Evolutionary conservation across 2,797 vertebrate genomes (phyloP), one percentile per base, ranked within the genome.

Genomic region (Sebastes steindachneri): DNA sequence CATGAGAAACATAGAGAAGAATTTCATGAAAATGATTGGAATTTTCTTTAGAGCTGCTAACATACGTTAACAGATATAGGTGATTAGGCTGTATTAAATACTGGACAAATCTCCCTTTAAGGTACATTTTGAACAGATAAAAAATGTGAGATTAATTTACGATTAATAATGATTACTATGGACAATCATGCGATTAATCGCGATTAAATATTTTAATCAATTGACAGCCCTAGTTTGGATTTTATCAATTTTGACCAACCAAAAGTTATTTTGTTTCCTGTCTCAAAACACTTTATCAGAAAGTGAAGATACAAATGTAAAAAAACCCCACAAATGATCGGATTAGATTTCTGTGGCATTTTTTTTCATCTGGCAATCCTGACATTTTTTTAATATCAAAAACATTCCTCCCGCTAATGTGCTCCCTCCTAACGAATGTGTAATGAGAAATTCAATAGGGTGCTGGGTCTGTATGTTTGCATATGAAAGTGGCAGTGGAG

Each of bases 1-100:
- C 31, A 67, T 55, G 17, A 48, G 67, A 82, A 78, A 88, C 7
- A 84, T 9, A 78, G 33, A 75, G 7, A 72, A 29, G 1, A 68
- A 41, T 48, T 66, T 53, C 0, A 68, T 64, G 2, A 58, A 69
- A 70, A 66, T 26, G 23, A 3, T 19, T n/a, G 1, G 54, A 21
- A 45, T 51, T 26, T 3, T 55, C 5, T 63, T 25, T 53, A 25
- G 11, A 68, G 29, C 21, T 51, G 25, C 26, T 23, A 26, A 73
- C 28, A 37, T 19, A 64, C 7, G 4, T 19, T 23, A 57, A 41
- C 45, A 4, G n/a, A 51, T 41, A 4, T 9, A 37, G 4, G 48
- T 19, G 25, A 64, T 63, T 58, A 72, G 31, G 59, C 35, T 33
- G 68, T 59, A 79, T 2, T 45, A 48, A 2, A 48, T 48, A 48